Evolutionary conservation across 2,888 invertebrate genomes (phyloP), one percentile per base, ranked within the genome.

Genomic region (Scaptomyza flava): DNA sequence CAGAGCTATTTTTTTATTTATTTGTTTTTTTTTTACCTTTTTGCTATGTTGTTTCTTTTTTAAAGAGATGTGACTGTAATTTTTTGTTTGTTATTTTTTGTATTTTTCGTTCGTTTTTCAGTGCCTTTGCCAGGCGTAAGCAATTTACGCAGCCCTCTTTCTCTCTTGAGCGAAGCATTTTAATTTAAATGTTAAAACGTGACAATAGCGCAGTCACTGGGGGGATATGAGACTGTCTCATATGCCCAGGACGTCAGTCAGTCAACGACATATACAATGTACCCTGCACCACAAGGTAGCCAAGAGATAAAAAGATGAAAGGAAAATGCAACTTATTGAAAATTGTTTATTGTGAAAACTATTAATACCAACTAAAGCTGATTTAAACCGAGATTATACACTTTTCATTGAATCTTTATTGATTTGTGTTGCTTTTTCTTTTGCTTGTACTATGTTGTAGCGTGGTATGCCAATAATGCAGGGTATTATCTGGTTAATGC

Each of bases 101-200:
- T 17, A 27, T 9, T 17, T 41, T 41, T 41, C 9, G 17, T 42
- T 11, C 52, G 34, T 52, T 56, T 47, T 62, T 38, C 56, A 51
- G 56, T 68, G 65, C 58, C 54, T 75, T 60, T 63, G 41, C 60
- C 34, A 68, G 67, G 67, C 63, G 68, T 79, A 84, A 84, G 84
- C 61, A 86, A 78, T 74, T 81, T 68, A 66, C 67, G 65, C 72
- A 57, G 64, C 68, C 58, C 58, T 67, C 47, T 20, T 54, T 73
- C 74, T 77, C 86, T 64, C 48, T 78, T 87, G 66, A 74, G 81
- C 82, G 85, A 84, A 84, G 88, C 84, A 87, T 84, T 84, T 84
- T 88, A 84, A 84, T 84, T 84, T 88, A 84, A 84, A 84, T 88
- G 83, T 78, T 86, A 88, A 84, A 84, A 81, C 79, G 83, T 86